Base-by-base conservation (phyloP, 2,888 invertebrate genomes). In the Latrodectus elegans region DNA sequence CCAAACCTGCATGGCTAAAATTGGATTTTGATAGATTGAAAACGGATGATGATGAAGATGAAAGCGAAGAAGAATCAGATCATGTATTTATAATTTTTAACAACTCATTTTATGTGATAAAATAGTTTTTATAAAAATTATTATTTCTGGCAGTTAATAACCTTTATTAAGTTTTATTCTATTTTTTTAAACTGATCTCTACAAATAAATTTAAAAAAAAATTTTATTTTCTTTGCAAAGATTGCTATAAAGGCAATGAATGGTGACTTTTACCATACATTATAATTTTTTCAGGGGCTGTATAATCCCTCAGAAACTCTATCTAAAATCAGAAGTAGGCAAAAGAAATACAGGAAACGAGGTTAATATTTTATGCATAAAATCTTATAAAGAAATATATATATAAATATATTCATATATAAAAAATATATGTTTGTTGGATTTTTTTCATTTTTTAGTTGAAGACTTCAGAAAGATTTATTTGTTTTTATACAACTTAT, bases 1-100 rank as follows among this genome's bases (percentile, higher is more conserved):
- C 95, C 91, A 98, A 97, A 92, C 96, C 97, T 0, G 95, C 95
- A 0, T 98, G 97, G 98, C 92, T 98, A 8, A 97, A 97, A 94
- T 95, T 97, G 90, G 97, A 98, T 93, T 97, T 97, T 93, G 97
- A 98, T 92, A 94, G 96, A 83, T 97, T 97, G 96, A 95, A 95
- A 91, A 95, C 95, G 6, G 96, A 96, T 91, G 96, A 96, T 90
- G 95, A 94, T 67, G 95, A 94, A 87, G 94, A 94, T 15, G 94
- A 95, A 84, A 95, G 94, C 70, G 95, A 75, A 75, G 80, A 80
- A 65, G 12, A 38, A 22, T 38, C 26, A 65, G 67, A 73, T 74
- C 53, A 64, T 10, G 81, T 81, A 74, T 14, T 17, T 49, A 22
- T n/a, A n/a, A 73, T 73, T 60, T 15, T 60, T 60, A 4, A 6